Evolutionary conservation across 1,140 invertebrate species (phyloP).

Genomic region (Drosophila watanabei): DNA sequence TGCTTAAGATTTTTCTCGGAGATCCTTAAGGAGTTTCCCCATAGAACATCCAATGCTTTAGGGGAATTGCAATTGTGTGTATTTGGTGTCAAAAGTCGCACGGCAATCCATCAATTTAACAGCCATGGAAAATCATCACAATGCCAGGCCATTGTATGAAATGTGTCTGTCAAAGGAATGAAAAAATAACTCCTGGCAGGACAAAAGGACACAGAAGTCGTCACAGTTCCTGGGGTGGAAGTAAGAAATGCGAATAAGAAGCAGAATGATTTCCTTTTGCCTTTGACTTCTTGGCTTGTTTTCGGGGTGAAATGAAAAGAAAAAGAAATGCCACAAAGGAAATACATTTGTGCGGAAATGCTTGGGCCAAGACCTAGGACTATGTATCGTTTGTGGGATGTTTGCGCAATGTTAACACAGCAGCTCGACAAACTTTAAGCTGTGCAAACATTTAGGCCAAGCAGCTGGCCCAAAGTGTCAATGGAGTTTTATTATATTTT

Average conservation of each 20-base stretch:
- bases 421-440: slow-evolving; percentile 69
- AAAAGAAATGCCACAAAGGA: slow-evolving; percentile 44
- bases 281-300: slow-evolving; percentile 52
- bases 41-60: slow-evolving; percentile 9
- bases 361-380: slow-evolving; percentile 4
- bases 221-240: slow-evolving; percentile 49
- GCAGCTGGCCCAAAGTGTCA: slow-evolving; percentile 57
- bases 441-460: slow-evolving; percentile 37
- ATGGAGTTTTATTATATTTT: neutral
- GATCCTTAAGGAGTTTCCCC: slow-evolving; percentile 38
- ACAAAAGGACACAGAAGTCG: slow-evolving; percentile 64
- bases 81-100: slow-evolving; percentile 78
- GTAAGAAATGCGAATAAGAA: slow-evolving; percentile 44
- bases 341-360: slow-evolving; percentile 36
- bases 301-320: slow-evolving; percentile 21
- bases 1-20: slow-evolving; percentile 52
- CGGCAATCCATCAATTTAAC: slow-evolving; percentile 82
- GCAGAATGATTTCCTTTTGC: slow-evolving; percentile 56
- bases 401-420: slow-evolving; percentile 76
- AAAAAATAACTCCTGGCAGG: slow-evolving; percentile 34
- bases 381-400: slow-evolving; percentile 63
- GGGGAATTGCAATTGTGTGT: slow-evolving; percentile 63
- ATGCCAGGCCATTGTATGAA: slow-evolving; percentile 68
- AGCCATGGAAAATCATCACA: slow-evolving; percentile 76
- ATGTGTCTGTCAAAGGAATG: slow-evolving; percentile 54